Evolutionary conservation across 2,797 vertebrate species (phyloP).

Genomic region (Mallotus villosus): DNA sequence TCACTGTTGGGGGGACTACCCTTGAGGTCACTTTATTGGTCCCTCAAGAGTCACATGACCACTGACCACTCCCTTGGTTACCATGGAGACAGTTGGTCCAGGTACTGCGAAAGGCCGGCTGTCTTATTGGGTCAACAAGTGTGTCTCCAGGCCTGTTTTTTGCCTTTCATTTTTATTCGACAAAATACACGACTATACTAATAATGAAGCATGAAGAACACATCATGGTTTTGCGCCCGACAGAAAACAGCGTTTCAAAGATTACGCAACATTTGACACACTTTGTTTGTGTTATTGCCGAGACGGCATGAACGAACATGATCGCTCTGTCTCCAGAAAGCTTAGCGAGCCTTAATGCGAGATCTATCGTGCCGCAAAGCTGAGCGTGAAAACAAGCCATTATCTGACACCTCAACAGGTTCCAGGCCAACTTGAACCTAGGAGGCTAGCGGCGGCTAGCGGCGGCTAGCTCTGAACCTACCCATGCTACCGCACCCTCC

Average conservation of each 20-base stretch:
- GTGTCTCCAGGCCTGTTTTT: too few relatives aligned
- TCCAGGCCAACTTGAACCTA: not conserved
- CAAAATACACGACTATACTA: too few relatives aligned
- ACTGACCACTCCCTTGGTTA: not conserved
- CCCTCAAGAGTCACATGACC: constrained; percentile 11
- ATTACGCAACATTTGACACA: not conserved
- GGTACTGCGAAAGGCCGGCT: not conserved
- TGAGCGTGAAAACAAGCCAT: not conserved
- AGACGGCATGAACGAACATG: not conserved
- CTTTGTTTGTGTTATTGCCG: not conserved
- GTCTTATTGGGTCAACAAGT: not conserved
- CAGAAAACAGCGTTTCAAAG: not conserved
- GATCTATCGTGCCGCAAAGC: not conserved
- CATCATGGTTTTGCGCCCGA: not conserved
- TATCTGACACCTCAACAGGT: constrained; percentile 4
- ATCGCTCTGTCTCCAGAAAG: too few relatives aligned
- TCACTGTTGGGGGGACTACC: constrained; percentile 14
- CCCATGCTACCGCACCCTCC: constrained; percentile 20
- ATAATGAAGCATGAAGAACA: too few relatives aligned
- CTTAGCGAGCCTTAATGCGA: too few relatives aligned
- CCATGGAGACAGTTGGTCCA: not conserved
- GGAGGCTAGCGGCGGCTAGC: not conserved
- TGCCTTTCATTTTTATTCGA: too few relatives aligned
- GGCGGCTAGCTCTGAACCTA: not conserved
- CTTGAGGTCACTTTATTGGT: not conserved